Evolutionary conservation across 2,113 vertebrate genomes (phyloP).

Genomic region (Myanophis thanlyinensis): DNA sequence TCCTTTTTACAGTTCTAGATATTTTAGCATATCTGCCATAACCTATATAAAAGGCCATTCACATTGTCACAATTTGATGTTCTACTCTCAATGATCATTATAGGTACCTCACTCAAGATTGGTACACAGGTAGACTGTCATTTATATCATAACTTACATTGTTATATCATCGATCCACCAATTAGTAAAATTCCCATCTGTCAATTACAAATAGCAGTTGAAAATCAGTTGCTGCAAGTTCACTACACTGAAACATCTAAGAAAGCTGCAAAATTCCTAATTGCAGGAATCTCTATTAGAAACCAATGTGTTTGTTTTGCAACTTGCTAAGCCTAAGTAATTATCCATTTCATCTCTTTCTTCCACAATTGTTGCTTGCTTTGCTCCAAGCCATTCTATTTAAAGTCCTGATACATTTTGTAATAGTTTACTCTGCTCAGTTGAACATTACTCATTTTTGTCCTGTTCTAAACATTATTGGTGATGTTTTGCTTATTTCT

Average conservation of each 20-base stretch:
- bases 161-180: not conserved
- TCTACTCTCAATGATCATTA: not conserved
- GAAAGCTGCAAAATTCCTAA: not conserved
- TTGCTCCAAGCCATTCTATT: not conserved
- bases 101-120: not conserved
- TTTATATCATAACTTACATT: not conserved
- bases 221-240: not conserved
- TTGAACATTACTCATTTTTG: not conserved
- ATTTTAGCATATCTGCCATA: not conserved
- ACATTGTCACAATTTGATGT: not conserved
- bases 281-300: not conserved
- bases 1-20: not conserved
- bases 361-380: not conserved
- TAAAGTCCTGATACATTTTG: not conserved
- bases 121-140: not conserved
- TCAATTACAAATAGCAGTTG: not conserved
- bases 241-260: not conserved
- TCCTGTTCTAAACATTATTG: not conserved
- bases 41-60: not conserved
- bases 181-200: not conserved
- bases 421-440: not conserved
- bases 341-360: not conserved
- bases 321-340: not conserved
- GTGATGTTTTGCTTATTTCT: not conserved
- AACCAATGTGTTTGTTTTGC: not conserved